Evolutionary conservation across 2,113 vertebrate species (phyloP), one percentile per base, ranked within the genome.

Genomic region (Siniperca chuatsi): DNA sequence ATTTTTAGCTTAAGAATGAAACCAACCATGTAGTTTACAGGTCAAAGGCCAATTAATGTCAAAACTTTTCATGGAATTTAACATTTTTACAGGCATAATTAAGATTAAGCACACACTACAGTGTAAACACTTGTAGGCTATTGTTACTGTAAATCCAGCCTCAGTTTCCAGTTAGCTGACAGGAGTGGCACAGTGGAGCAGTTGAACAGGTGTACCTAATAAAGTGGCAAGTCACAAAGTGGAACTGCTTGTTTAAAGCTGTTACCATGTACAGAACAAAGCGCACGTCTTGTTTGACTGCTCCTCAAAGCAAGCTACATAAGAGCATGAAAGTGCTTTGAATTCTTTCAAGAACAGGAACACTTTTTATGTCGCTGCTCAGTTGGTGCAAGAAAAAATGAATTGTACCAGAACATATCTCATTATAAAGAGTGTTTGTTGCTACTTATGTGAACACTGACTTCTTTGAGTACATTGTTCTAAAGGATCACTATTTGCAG

Each of bases 261-360:
- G 71, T 68, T 37, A 15, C 20, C 44, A 35, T 52, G 70, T 62
- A 58, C 52, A 75, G 65, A 29, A 68, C 68, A 90, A 64, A 89
- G 83, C 73, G 66, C 74, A 40, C 55, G 15, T 61, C 54, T 86
- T 92, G 80, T 91, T 74, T 40, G 50, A 68, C 4, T 54, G 3
- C 12, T 33, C 76, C 46, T 78, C 78, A 29, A 62, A 85, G 90
- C 42, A 12, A 67, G 40, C 85, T 86, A 77, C 67, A 68, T 48
- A 82, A 87, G 54, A 52, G 79, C 71, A 48, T 72, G 75, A 62
- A 86, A 78, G 86, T 66, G 40, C 76, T 86, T 70, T 62, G 54
- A 80, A 83, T 84, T 82, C 60, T 74, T 82, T 82, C 21, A 58
- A 48, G 73, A 86, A 75, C 42, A 83, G 61, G 61, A 86, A 76